These are phyloP conservation scores for Drosophila suzukii DNA, from an alignment of 1,140 invertebrate species.

Conservation along the genomic window DNA sequence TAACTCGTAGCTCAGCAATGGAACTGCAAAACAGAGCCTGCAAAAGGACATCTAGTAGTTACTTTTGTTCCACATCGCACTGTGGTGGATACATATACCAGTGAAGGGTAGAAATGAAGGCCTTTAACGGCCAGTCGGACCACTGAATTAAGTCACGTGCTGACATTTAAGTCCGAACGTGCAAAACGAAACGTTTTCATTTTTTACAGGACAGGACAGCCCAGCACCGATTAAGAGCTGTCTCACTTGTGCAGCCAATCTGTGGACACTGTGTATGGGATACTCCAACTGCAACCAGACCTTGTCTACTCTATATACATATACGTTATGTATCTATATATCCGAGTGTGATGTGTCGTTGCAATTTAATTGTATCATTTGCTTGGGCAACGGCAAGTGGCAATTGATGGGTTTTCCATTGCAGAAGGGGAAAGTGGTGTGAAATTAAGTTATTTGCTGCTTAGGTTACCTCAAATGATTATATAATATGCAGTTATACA, in stretches of 20 bases:
- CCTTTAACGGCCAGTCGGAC: not conserved
- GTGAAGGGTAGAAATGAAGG: conserved; percentile 3
- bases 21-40: not conserved
- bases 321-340: not conserved
- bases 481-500: not conserved
- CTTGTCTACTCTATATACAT: not conserved
- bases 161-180: conserved; percentile 79
- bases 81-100: not conserved
- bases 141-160: conserved; percentile 70
- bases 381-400: conserved; percentile 36
- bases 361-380: conserved; percentile 52
- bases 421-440: not conserved
- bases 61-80: not conserved
- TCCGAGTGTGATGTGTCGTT: conserved; percentile 18
- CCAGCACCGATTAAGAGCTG: conserved; percentile 34
- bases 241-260: conserved; percentile 38
- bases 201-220: not conserved
- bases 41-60: not conserved
- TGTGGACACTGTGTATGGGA: conserved; percentile 9
- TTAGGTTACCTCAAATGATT: not conserved
- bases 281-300: not conserved
- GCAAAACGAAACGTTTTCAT: conserved; percentile 60
- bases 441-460: not conserved
- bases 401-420: conserved; percentile 33
- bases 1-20: not conserved